Evolutionary conservation across 2,113 vertebrate genomes (phyloP), one percentile per base, ranked within the genome.

Genomic region (Dipodomys ordii): DNA sequence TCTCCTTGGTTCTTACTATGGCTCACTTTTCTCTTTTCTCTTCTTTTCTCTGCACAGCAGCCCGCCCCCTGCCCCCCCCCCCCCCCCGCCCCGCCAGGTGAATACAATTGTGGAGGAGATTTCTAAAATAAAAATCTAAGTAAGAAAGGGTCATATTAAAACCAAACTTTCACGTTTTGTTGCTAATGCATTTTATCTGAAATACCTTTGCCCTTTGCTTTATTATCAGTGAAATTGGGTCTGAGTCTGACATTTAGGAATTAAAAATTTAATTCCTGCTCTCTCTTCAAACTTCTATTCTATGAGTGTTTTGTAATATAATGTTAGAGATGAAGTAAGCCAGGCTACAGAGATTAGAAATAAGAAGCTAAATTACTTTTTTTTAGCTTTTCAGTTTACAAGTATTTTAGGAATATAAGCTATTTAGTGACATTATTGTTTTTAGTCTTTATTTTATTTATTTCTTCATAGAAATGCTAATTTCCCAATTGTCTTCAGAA

Each of bases 141-240:
- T 78, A 44, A 19, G 7, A 73, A 91, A 94, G 39, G 49, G 25
- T 77, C 53, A 74, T 32, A n/a, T 7, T 30, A 35, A n/a, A 12
- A 18, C 18, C 73, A 65, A n/a, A 81, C 65, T 32, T 68, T 87
- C 49, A 57, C 23, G 62, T 77, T 87, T 74, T 28, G 30, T 65
- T 62, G 23, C 64, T 71, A 65, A 77, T 25, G 35, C 19, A 30
- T n/a, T 6, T 35, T 79, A 39, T 76, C 39, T 60, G 53, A 74
- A 88, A 81, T 27, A 32, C 13, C 22, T 86, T 68, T 87, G 72
- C 5, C 57, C 46, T 91, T 83, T 91, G 72, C 68, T 90, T 84
- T 74, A 53, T 74, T 87, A 64, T 64, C 71, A 22, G 46, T 82
- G 57, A 90, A 74, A 85, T 1, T 78, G 30, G 35, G 5, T 39